Percentiles rank a stretch among this genome's conserved stretches.
phyloP scores from a whole-genome alignment of 1,140 invertebrate species.

The Drosophila sulfurigaster region DNA sequence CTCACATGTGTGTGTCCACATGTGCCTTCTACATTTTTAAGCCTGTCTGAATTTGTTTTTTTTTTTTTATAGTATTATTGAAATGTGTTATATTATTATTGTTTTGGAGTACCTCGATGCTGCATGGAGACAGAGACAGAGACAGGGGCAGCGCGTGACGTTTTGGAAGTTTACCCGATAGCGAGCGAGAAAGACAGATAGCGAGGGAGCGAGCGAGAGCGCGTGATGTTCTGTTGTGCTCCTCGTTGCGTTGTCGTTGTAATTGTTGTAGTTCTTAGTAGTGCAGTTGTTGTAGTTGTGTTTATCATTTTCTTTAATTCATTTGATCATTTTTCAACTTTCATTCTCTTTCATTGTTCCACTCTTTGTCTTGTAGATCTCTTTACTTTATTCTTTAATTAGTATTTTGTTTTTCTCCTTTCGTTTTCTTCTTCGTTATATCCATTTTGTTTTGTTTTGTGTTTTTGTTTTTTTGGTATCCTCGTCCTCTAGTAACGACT shows the following conservation, averaged over 20 bases:
- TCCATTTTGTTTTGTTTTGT: not conserved
- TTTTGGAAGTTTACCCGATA: constrained; percentile 2
- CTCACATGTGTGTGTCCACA: constrained; percentile 24
- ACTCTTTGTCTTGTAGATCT: no score
- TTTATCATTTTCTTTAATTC: not conserved
- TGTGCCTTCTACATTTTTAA: constrained; percentile 27
- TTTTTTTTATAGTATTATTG: constrained; percentile 68
- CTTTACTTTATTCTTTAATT: no score
- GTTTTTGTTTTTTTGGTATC: constrained; percentile 33
- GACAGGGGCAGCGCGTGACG: constrained; percentile 15
- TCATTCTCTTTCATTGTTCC: constrained; percentile 4
- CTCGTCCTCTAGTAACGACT: constrained; percentile 70
- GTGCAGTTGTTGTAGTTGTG: constrained; percentile 5
- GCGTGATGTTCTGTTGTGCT: not conserved
- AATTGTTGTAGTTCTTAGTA: constrained; percentile 14
- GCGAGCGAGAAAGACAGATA: not conserved
- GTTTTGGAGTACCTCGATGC: constrained; percentile 72
- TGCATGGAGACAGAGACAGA: constrained; percentile 36
- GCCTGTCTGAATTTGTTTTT: constrained; percentile 56
- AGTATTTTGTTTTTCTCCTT: not conserved
- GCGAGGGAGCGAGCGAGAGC: not conserved
- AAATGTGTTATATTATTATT: constrained; percentile 69
- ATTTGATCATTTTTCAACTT: constrained; percentile 9
- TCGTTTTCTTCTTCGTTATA: constrained; percentile 7
- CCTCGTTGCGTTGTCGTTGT: constrained; percentile 15